Evolutionary conservation across 2,888 invertebrate genomes (phyloP).

Genomic region (Chesias legatella): DNA sequence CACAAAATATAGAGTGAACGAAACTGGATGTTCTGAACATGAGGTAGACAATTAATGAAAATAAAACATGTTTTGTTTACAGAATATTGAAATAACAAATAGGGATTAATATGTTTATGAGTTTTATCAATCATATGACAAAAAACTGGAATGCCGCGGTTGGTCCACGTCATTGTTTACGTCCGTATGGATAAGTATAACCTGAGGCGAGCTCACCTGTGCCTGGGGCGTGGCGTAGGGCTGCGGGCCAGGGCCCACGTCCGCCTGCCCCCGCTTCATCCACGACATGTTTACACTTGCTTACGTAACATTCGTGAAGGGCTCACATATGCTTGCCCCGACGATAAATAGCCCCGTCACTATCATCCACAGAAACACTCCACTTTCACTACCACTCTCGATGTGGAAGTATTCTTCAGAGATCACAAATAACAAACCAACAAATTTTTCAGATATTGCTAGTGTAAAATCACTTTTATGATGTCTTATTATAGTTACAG

Average conservation of each 20-base stretch:
- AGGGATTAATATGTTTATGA: constrained; percentile 19
- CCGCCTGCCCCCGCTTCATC: constrained; percentile 65
- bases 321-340: constrained; percentile 63
- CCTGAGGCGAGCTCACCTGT: constrained; percentile 58
- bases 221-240: constrained; percentile 58
- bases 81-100: background rate
- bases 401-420: constrained; percentile 15
- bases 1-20: too few relatives aligned
- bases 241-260: constrained; percentile 51
- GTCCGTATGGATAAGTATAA: constrained; percentile 47
- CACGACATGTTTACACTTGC: constrained; percentile 71
- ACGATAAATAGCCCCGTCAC: constrained; percentile 61
- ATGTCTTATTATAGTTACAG: constrained; percentile 40
- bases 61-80: too few relatives aligned
- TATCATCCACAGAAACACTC: constrained; percentile 53
- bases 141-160: constrained; percentile 25
- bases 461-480: constrained; percentile 30
- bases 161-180: constrained; percentile 74
- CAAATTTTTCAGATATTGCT: constrained; percentile 10
- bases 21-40: too few relatives aligned
- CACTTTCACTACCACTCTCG: constrained; percentile 62
- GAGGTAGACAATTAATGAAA: too few relatives aligned
- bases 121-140: constrained; percentile 43
- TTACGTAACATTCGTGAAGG: constrained; percentile 73
- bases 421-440: constrained; percentile 4